A percentile compares a stretch with the other conserved stretches of the same genome.
Evolutionary conservation across 2,113 vertebrate species (phyloP).

Genomic region (Aegypius monachus): DNA sequence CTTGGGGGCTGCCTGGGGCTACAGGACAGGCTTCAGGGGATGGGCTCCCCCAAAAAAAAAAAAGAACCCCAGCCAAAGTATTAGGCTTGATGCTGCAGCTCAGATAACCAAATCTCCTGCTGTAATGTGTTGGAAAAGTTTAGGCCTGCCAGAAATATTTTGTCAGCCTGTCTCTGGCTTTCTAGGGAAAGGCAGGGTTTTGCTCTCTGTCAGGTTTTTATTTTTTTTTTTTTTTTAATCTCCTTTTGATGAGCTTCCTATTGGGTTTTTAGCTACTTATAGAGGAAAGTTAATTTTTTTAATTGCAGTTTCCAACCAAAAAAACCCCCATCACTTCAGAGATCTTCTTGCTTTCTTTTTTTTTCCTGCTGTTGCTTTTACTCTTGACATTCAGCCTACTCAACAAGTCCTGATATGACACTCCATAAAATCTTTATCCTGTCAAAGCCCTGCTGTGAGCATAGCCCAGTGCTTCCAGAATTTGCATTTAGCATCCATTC

Average conservation of each 20-base stretch:
- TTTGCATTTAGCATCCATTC: slow-evolving; percentile 60
- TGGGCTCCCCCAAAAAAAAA: neutral
- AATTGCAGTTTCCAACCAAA: slow-evolving; percentile 3
- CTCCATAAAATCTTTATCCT: slow-evolving; percentile 60
- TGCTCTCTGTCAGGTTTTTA: neutral
- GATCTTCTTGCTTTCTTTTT: neutral
- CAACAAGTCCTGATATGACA: slow-evolving; percentile 43
- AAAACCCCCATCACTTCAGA: neutral
- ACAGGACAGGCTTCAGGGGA: too few relatives aligned
- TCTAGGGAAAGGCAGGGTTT: neutral
- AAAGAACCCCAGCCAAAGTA: neutral
- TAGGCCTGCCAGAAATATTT: neutral
- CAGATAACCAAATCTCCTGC: neutral
- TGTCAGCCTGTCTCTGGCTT: neutral
- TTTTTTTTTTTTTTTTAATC: neutral
- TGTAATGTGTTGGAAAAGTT: neutral
- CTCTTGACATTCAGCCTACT: slow-evolving; percentile 56
- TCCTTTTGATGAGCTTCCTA: neutral
- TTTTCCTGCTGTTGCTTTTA: neutral
- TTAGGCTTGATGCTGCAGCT: neutral
- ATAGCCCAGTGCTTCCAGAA: slow-evolving; percentile 17
- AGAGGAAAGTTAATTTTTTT: neutral
- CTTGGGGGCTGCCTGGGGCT: too few relatives aligned
- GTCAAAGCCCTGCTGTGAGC: slow-evolving; percentile 56
- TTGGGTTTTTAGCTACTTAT: neutral